These are phyloP conservation scores for Paracyclopina nana DNA, from an alignment of 1,140 invertebrate genomes.

Conservation along the genomic window DNA sequence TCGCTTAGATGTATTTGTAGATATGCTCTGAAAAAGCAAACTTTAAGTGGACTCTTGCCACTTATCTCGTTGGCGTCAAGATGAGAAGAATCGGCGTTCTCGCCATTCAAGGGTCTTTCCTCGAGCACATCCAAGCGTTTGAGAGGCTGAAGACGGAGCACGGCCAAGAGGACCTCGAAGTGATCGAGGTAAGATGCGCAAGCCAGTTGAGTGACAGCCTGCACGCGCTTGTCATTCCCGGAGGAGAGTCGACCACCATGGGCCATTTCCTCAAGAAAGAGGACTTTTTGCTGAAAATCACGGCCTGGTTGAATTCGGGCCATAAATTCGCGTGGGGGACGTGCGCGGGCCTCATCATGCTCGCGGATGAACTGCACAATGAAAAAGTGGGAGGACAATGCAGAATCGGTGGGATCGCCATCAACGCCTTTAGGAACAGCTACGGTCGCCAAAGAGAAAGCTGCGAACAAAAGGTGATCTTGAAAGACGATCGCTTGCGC, in stretches of 20 bases:
- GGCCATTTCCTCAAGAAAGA: background rate
- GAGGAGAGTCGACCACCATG: slow-evolving; percentile 4
- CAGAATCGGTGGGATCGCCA: background rate
- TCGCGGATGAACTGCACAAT: background rate
- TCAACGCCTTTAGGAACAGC: background rate
- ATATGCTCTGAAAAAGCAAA: background rate
- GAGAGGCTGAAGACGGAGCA: background rate
- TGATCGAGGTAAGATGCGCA: background rate
- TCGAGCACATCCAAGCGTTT: background rate
- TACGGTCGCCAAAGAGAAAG: background rate
- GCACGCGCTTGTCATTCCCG: background rate
- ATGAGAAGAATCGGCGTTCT: background rate
- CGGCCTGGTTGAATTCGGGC: background rate
- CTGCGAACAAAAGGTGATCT: background rate
- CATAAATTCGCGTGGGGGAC: background rate
- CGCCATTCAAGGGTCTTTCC: background rate
- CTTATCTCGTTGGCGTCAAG: background rate
- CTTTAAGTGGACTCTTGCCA: background rate
- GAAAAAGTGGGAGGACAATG: slow-evolving; percentile 4
- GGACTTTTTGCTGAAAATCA: background rate
- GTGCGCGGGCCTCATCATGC: background rate
- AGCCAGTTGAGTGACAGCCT: background rate
- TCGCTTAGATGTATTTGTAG: background rate
- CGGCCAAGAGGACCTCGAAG: background rate
- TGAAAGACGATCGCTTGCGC: background rate